Evolutionary conservation across 2,888 invertebrate genomes (phyloP), one percentile per base, ranked within the genome.

Genomic region (Baronia brevicornis): DNA sequence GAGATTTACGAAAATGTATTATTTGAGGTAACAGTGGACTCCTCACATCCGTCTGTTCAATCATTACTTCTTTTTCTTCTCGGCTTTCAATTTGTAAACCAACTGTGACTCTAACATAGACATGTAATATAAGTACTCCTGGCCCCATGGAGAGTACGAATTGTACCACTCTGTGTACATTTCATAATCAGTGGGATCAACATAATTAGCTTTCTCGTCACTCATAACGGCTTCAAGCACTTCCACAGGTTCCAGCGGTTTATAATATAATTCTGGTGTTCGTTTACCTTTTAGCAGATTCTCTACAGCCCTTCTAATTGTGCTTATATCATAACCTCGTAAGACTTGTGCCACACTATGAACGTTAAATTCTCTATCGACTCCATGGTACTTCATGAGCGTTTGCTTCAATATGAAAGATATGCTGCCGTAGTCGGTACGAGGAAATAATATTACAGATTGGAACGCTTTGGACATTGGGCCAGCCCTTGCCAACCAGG

Each of bases 381-480:
- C 60, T 0, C 80, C 85, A 27, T 88, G 88, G 54, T 85, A 88
- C 32, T 82, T 72, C 87, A 88, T 88, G 22, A 90, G 50, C 25
- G 85, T 52, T 39, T 85, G 68, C 11, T 82, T 73, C 56, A 89
- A 82, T 43, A 85, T 79, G 32, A 79, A 66, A 12, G 86, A 87
- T 26, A 88, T 62, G 26, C 87, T 88, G 4, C 85, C 87, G 47
- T 89, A 89, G 51, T 90, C 90, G 2, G 86, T 75, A 24, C 75
- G 62, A 1, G 87, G 87, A 35, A 87, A 62, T 43, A 86, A 59
- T 43, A 88, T 84, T 15, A 86, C 75, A 29, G 84, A 86, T 35
- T 89, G 86, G 57, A 88, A 89, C 1, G 78, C 66, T 64, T 88
- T 90, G 28, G 68, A 65, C 69, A 90, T 66, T 24, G 58, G 59